phyloP scores from a whole-genome alignment of 2,113 vertebrate genomes.

The Henicopernis longicauda region DNA sequence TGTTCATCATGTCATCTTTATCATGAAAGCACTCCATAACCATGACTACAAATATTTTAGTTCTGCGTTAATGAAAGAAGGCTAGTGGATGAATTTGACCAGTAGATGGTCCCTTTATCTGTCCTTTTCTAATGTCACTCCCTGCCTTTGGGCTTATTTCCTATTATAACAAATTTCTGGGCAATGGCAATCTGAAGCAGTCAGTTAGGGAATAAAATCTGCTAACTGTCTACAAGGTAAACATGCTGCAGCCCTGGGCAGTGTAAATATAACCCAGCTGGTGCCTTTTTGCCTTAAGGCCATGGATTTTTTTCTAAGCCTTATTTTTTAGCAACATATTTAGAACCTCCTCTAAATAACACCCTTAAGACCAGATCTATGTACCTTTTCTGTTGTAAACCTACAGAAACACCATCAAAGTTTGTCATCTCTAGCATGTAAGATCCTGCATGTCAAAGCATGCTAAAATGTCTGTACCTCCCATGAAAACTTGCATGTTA shows the following conservation, averaged over 20 bases:
- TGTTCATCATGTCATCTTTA: not conserved
- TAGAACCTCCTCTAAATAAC: not conserved
- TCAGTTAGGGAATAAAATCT: not conserved
- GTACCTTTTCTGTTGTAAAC: not conserved
- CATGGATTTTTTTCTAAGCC: not conserved
- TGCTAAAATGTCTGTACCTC: not conserved
- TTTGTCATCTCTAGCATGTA: not conserved
- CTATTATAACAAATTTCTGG: not conserved
- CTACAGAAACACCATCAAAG: not conserved
- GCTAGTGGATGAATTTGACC: not conserved
- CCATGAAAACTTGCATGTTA: not conserved
- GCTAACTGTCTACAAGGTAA: not conserved
- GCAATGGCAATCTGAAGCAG: not conserved
- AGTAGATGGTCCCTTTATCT: not conserved
- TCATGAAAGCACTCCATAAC: not conserved
- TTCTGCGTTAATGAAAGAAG: not conserved
- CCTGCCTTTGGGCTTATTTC: not conserved
- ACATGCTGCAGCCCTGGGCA: not conserved
- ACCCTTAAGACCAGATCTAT: not conserved
- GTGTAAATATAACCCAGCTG: not conserved
- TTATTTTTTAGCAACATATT: not conserved
- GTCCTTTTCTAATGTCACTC: not conserved
- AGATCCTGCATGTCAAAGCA: not conserved
- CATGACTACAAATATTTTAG: not conserved
- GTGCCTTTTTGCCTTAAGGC: not conserved